Evolutionary conservation across 2,888 invertebrate species (phyloP).

Genomic region (Exephanes ischioxanthus): DNA sequence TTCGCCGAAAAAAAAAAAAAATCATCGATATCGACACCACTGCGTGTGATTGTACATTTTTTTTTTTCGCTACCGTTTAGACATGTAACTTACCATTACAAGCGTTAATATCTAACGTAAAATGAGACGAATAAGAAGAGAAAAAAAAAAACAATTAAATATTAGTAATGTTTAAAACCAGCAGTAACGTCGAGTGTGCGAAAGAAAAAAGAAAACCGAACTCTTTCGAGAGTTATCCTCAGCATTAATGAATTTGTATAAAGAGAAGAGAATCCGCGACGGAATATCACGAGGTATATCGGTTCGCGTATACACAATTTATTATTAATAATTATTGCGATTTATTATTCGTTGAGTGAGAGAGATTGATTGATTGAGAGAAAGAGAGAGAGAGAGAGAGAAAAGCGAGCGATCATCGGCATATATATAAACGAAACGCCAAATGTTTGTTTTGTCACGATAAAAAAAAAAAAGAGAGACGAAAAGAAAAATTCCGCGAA

Average conservation of each 20-base stretch:
- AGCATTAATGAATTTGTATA: conserved; percentile 47
- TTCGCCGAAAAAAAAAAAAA: conserved; percentile 25
- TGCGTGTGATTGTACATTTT: conserved; percentile 57
- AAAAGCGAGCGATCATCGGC: conserved; percentile 37
- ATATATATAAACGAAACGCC: conserved; percentile 65
- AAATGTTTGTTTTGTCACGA: conserved; percentile 46
- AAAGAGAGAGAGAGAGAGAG: conserved; percentile 52
- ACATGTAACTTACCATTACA: conserved; percentile 36
- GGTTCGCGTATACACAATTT: conserved; percentile 33
- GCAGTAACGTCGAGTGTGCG: conserved; percentile 28
- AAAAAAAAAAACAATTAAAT: conserved; percentile 16
- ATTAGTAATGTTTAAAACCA: conserved; percentile 21
- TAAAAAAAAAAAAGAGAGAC: conserved; percentile 11
- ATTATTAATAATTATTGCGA: conserved; percentile 44
- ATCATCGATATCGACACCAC: conserved; percentile 39
- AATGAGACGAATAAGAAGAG: conserved; percentile 30
- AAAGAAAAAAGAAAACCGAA: conserved; percentile 20
- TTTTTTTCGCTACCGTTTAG: conserved; percentile 40
- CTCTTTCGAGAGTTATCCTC: conserved; percentile 28
- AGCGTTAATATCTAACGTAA: conserved; percentile 42
- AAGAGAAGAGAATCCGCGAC: conserved; percentile 34
- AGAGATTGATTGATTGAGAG: conserved; percentile 31
- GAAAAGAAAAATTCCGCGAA: conserved; percentile 20
- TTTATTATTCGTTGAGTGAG: conserved; percentile 46
- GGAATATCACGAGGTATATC: conserved; percentile 31